phyloP scores from a whole-genome alignment of 2,888 invertebrate species.

The Alviniconcha strummeri region DNA sequence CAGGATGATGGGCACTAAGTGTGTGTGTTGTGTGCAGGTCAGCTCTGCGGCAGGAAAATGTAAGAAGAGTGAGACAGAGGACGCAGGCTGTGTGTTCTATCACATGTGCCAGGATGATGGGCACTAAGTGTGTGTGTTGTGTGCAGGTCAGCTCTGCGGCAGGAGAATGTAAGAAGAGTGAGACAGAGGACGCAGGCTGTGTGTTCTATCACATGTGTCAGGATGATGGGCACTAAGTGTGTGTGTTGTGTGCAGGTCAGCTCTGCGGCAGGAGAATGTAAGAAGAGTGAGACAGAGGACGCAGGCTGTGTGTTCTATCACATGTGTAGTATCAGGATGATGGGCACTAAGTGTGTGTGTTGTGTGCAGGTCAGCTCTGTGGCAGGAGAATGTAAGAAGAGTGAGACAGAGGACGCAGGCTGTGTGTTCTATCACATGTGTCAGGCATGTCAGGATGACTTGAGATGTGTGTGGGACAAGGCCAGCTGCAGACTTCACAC shows the following conservation, averaged over 20 bases:
- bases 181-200: constrained; percentile 1
- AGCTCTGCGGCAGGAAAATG: background rate
- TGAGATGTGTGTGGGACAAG: constrained; percentile 30
- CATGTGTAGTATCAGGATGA: constrained; percentile 35
- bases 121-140: no score
- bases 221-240: no score
- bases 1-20: no score
- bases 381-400: no score
- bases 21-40: no score
- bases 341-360: no score
- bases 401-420: no score
- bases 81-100: background rate
- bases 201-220: no score
- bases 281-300: no score
- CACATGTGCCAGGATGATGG: no score
- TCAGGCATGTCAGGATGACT: constrained; percentile 34
- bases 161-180: constrained; percentile 3
- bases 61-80: background rate
- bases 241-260: background rate
- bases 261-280: no score
- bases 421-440: constrained; percentile 33
- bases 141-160: no score
- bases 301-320: constrained; percentile 21
- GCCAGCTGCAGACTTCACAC: constrained; percentile 15
- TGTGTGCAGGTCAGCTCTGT: background rate